A percentile compares a stretch with the other conserved stretches of the same genome.
Evolutionary conservation across 2,888 invertebrate genomes (phyloP).

Genomic region (Mongoloraphidia duomilia): DNA sequence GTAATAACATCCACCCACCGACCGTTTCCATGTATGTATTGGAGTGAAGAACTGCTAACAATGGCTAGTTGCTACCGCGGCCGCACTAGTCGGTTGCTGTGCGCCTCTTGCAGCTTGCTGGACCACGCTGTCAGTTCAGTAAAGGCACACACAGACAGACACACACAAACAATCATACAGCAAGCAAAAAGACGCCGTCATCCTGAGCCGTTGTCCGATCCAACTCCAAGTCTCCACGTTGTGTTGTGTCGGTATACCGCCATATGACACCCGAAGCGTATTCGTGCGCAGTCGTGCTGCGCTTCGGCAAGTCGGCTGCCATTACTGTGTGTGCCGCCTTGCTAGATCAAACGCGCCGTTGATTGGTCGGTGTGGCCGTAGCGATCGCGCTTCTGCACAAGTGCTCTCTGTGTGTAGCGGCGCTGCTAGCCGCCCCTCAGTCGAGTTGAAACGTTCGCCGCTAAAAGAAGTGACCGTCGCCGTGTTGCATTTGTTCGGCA

Average conservation of each 20-base stretch:
- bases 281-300: slow-evolving; percentile 49
- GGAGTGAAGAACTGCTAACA: too few species aligned
- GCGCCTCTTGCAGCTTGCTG: too few species aligned
- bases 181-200: too few species aligned
- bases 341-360: slow-evolving; percentile 28
- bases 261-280: slow-evolving; percentile 13
- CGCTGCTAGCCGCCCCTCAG: slow-evolving; percentile 7
- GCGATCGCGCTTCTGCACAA: slow-evolving; percentile 13
- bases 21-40: too few species aligned
- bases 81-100: too few species aligned
- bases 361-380: slow-evolving; percentile 24
- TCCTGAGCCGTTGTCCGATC: background rate
- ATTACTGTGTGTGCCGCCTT: slow-evolving; percentile 32
- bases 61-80: too few species aligned
- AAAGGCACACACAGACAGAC: too few species aligned
- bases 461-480: background rate
- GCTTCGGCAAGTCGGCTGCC: slow-evolving; percentile 45
- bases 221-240: slow-evolving; percentile 6
- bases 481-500: too few species aligned
- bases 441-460: slow-evolving; percentile 7
- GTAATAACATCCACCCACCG: too few species aligned
- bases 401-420: slow-evolving; percentile 2
- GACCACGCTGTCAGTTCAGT: too few species aligned
- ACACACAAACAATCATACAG: too few species aligned
- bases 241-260: background rate